Evolutionary conservation across 1,140 invertebrate species (phyloP), one percentile per base, ranked within the genome.

Genomic region (Brachionus rotundiformis): DNA sequence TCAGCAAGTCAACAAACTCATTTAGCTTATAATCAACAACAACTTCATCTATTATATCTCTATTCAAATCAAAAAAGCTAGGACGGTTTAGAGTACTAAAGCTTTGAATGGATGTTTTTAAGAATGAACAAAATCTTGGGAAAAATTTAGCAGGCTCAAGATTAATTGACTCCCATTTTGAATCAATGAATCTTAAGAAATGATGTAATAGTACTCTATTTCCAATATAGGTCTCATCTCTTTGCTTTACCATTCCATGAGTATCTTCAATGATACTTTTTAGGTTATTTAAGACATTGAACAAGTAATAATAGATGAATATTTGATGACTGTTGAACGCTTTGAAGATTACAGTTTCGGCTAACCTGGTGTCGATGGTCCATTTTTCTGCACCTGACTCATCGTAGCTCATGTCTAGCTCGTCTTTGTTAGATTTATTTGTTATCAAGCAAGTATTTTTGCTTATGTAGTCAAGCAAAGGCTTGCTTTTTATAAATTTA

Each of bases 281-380:
- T 2, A 73, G n/a, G 29, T 29, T 47, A 13, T 73, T 73, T 10
- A 73, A n/a, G 6, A 73, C 25, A 73, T 25, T 44, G 39, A 25
- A 41, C 23, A 79, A 59, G 19, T 36, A 79, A 63, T 31, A 79
- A 27, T 33, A 79, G 19, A 13, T 0, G 47, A 29, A 79, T 11
- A 36, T 0, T 13, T 79, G 44, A 25, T 5, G n/a, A 11, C 13
- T 41, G 23, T 31, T 39, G 0, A 79, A 39, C 2, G 44, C 54
- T 33, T 79, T 79, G 29, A 79, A 79, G 10, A 79, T 33, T 3
- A 79, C 36, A 33, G 76, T 79, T 19, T 79, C 76, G 76, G 29
- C 76, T 36, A 79, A 19, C 11, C 76, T 27, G 29, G 76, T 79
- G 27, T 79, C 76, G n/a, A 79, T 13, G 2, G 16, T 33, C 76